Conservation (phyloP, 2,113 vertebrate species). For the Axis porcinus region DNA sequence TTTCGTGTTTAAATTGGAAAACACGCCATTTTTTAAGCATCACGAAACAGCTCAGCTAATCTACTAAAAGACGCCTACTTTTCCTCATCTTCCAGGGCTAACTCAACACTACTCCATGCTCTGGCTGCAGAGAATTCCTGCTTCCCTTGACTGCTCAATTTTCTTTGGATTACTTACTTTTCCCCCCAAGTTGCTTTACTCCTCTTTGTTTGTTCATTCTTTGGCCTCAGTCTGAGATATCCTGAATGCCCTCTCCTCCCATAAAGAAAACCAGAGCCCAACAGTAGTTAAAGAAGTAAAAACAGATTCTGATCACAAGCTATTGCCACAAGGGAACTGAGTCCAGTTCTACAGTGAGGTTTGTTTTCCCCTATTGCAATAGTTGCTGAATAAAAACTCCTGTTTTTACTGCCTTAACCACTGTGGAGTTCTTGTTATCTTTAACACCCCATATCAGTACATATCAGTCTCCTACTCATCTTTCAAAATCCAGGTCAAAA, state of each 20-base stretch:
- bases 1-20: background rate
- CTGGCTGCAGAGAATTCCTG: background rate
- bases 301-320: background rate
- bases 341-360: background rate
- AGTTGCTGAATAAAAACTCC: background rate
- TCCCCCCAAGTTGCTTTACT: background rate
- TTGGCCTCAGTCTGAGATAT: background rate
- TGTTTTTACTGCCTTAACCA: background rate
- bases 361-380: background rate
- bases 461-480: background rate
- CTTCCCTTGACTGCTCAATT: background rate
- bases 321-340: background rate
- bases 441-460: background rate
- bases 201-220: background rate
- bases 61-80: background rate
- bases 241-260: background rate
- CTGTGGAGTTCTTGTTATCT: background rate
- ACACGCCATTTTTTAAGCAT: background rate
- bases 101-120: background rate
- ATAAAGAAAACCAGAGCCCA: background rate
- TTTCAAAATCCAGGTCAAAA: slow-evolving; percentile 43
- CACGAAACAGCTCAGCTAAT: background rate
- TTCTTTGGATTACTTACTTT: background rate
- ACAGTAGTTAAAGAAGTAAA: background rate
- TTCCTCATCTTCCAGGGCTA: background rate